Percentiles rank a stretch among this genome's conserved stretches.
These are phyloP conservation scores for Paragorgia papillata DNA, from an alignment of 92 coral and sea anemone genomes.

Conservation along the genomic window DNA sequence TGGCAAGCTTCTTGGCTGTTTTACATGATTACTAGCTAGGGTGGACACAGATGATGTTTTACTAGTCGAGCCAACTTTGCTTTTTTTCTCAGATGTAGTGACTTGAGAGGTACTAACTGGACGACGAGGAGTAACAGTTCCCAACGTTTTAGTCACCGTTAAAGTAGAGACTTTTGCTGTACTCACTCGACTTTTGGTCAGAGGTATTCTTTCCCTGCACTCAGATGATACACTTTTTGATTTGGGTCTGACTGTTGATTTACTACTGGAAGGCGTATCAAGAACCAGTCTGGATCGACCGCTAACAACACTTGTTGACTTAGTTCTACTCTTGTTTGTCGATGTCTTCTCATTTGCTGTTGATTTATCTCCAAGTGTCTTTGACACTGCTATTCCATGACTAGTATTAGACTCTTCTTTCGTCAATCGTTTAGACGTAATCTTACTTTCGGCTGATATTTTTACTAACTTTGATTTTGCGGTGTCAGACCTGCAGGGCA, in stretches of 20 bases:
- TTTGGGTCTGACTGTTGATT: background rate
- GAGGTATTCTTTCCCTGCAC: background rate
- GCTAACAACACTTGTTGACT: conserved; percentile 7
- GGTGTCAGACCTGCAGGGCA: conserved; percentile 12
- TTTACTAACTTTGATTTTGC: conserved; percentile 36
- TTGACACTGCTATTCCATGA: background rate
- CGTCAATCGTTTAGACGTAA: background rate
- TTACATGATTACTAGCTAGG: background rate
- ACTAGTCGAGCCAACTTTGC: background rate
- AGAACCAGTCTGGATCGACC: background rate
- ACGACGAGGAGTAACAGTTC: background rate
- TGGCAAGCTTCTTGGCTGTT: conserved; percentile 1
- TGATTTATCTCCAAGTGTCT: background rate
- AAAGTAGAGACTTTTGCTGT: conserved; percentile 27
- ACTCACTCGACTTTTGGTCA: background rate
- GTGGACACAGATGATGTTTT: background rate
- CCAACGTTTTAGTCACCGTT: conserved; percentile 3
- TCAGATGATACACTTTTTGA: conserved; percentile 39
- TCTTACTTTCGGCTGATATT: conserved; percentile 22
- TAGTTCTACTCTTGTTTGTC: conserved; percentile 11
- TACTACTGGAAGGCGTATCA: background rate
- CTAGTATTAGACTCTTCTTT: background rate
- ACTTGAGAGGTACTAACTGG: background rate
- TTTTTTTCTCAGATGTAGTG: background rate
- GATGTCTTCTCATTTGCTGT: background rate